Percentiles rank a stretch among this genome's conserved stretches.
Conservation (phyloP, 2,888 invertebrate species). For the Drosophila lacicola region DNA sequence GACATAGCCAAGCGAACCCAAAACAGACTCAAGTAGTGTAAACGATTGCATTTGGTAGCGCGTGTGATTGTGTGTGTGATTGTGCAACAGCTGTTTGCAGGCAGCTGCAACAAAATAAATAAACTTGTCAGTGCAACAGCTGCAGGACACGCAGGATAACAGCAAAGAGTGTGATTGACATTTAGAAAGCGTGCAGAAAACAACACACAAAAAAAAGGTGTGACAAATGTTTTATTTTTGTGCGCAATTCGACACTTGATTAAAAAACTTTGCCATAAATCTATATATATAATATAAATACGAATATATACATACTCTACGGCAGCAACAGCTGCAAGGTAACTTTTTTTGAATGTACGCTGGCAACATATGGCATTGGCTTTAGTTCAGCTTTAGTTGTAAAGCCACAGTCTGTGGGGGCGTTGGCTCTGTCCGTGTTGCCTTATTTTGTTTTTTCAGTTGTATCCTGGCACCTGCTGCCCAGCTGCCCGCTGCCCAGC, state of each 20-base stretch:
- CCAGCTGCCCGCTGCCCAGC: slow-evolving; percentile 5
- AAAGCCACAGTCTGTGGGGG: not conserved
- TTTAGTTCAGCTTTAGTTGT: slow-evolving; percentile 21
- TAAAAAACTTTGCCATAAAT: slow-evolving; percentile 64
- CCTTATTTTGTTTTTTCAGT: not conserved
- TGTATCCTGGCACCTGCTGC: slow-evolving; percentile 21
- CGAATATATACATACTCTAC: not conserved
- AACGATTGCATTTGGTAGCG: slow-evolving; percentile 12
- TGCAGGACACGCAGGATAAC: slow-evolving; percentile 15
- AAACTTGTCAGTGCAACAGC: slow-evolving; percentile 37
- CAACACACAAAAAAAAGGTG: not conserved
- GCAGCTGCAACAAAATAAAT: slow-evolving; percentile 30
- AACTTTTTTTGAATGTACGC: slow-evolving; percentile 17
- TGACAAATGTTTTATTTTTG: slow-evolving; percentile 31
- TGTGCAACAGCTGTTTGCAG: slow-evolving; percentile 66
- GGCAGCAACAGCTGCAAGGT: slow-evolving; percentile 25
- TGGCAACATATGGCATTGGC: slow-evolving; percentile 61
- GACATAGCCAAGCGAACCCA: slow-evolving; percentile 8
- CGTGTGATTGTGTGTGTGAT: slow-evolving; percentile 7
- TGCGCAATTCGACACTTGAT: slow-evolving; percentile 54
- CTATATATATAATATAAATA: slow-evolving; percentile 5
- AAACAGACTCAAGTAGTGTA: not conserved
- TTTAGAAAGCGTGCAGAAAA: slow-evolving; percentile 5
- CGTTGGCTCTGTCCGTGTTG: slow-evolving; percentile 13
- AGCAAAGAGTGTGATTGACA: slow-evolving; percentile 23